Conservation (phyloP, 2,797 vertebrate genomes). For the Cirrhinus mrigala region DNA sequence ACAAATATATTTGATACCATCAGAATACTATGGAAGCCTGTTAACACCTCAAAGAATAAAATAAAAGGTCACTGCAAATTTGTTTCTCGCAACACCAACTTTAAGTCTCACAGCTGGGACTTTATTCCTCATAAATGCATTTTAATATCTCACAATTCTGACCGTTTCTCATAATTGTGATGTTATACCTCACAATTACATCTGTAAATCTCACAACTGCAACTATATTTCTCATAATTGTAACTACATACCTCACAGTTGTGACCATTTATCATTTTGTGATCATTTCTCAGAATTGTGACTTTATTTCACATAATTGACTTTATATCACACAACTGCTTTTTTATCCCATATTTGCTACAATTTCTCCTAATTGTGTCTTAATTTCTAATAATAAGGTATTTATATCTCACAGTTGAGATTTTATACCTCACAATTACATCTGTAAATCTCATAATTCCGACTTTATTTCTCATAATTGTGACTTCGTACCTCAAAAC, state of each 20-base stretch:
- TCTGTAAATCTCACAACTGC: neutral
- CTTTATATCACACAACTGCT: neutral
- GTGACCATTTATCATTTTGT: neutral
- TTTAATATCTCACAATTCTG: neutral
- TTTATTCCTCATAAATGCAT: neutral
- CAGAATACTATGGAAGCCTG: neutral
- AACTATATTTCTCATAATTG: neutral
- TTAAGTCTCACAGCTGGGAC: neutral
- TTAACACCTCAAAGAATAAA: conserved; percentile 3
- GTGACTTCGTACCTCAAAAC: no score
- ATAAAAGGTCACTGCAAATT: neutral
- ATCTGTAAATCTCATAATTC: neutral
- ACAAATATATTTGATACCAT: conserved; percentile 17
- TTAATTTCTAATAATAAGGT: no score
- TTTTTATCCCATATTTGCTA: neutral
- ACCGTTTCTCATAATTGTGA: neutral
- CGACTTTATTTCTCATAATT: no score
- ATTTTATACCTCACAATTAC: no score
- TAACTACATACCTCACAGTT: neutral
- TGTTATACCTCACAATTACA: neutral
- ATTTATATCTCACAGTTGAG: neutral
- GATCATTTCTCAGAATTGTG: neutral
- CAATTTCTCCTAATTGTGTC: no score
- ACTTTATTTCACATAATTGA: neutral
- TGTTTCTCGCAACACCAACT: neutral